These are phyloP conservation scores for Peromyscus californicus DNA, from an alignment of 2,113 vertebrate species.

Conservation along the genomic window DNA sequence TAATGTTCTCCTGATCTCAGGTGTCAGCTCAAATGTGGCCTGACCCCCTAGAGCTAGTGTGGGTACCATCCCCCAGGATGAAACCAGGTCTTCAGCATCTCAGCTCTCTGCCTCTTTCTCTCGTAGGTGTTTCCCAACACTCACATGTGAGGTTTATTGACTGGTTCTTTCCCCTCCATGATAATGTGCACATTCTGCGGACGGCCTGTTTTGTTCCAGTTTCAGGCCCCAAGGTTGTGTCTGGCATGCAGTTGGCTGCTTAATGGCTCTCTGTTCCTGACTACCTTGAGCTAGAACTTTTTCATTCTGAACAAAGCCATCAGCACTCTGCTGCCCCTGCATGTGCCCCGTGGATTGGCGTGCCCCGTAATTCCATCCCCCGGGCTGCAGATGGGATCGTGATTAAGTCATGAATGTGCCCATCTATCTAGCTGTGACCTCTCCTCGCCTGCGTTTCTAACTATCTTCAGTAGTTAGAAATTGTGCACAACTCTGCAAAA, in stretches of 20 bases:
- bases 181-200: not conserved
- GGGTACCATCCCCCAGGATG: too few relatives aligned
- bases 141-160: not conserved
- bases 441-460: not conserved
- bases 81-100: not conserved
- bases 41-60: not conserved
- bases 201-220: not conserved
- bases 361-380: not conserved
- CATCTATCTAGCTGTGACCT: not conserved
- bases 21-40: not conserved
- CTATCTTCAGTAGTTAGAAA: not conserved
- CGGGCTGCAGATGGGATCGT: rapidly evolving
- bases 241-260: not conserved
- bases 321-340: not conserved
- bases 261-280: not conserved
- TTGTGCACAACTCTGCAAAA: not conserved
- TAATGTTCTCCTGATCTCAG: not conserved
- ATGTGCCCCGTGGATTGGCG: rapidly evolving
- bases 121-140: rapidly evolving
- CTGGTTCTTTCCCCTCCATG: rapidly evolving
- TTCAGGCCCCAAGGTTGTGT: not conserved
- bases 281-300: not conserved
- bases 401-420: not conserved
- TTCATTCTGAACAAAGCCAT: not conserved
- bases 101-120: not conserved